phyloP scores from a whole-genome alignment of 2,113 vertebrate genomes.

The Upupa epops region DNA sequence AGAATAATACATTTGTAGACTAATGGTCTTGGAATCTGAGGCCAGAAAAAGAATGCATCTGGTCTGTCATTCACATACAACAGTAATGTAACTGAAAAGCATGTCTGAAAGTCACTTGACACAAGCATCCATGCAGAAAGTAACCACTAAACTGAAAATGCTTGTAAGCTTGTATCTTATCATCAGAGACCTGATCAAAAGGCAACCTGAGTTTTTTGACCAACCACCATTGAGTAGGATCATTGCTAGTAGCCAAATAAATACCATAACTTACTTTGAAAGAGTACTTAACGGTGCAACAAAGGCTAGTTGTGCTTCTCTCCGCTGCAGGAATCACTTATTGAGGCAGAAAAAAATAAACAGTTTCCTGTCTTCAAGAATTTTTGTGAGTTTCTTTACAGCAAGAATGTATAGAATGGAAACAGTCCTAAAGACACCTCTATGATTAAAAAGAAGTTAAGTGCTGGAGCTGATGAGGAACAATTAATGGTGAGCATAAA shows the following conservation, averaged over 20 bases:
- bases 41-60: not conserved
- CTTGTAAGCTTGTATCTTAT: not conserved
- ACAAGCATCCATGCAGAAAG: not conserved
- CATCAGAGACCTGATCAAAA: not conserved
- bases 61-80: not conserved
- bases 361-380: not conserved
- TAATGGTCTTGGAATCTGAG: not conserved
- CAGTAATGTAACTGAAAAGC: not conserved
- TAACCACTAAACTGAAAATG: not conserved
- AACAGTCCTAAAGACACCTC: not conserved
- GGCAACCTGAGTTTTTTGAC: not conserved
- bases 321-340: not conserved
- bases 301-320: not conserved
- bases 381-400: not conserved
- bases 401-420: not conserved
- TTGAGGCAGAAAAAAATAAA: not conserved
- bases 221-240: not conserved
- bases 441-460: not conserved
- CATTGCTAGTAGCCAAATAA: not conserved
- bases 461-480: not conserved
- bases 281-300: not conserved
- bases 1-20: not conserved
- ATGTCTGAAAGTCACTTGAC: not conserved
- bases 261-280: not conserved
- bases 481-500: not conserved